A percentile compares a stretch with the other conserved stretches of the same genome.
Conservation (phyloP, 2,113 vertebrate genomes). For the Ibidorhyncha struthersii region DNA sequence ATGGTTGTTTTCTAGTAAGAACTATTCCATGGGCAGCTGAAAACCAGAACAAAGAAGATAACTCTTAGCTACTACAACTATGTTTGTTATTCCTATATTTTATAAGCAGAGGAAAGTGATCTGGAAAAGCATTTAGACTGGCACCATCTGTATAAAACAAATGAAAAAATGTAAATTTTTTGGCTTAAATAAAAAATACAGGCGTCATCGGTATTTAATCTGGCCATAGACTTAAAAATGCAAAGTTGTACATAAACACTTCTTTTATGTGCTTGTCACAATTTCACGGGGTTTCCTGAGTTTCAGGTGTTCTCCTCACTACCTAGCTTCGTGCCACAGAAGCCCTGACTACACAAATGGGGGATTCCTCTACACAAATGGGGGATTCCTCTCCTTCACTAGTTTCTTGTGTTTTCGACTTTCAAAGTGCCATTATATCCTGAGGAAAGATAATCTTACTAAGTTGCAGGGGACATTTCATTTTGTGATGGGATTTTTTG, state of each 20-base stretch:
- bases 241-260: not conserved
- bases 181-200: not conserved
- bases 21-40: not conserved
- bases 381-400: not conserved
- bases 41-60: not conserved
- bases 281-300: not conserved
- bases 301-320: not conserved
- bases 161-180: not conserved
- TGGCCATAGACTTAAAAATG: not conserved
- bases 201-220: not conserved
- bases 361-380: not conserved
- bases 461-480: not conserved
- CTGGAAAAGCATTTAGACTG: not conserved
- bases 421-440: not conserved
- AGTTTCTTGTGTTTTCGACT: not conserved
- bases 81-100: not conserved
- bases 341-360: not conserved
- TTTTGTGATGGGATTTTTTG: not conserved
- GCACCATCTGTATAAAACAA: not conserved
- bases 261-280: not conserved
- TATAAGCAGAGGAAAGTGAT: not conserved
- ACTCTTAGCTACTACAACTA: not conserved
- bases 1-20: not conserved
- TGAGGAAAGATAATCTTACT: not conserved
- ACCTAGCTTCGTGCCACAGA: not conserved